Percentiles rank a stretch among this genome's conserved stretches.
Conservation (phyloP, 2,797 vertebrate species). For the Adrianichthys oophorus region DNA sequence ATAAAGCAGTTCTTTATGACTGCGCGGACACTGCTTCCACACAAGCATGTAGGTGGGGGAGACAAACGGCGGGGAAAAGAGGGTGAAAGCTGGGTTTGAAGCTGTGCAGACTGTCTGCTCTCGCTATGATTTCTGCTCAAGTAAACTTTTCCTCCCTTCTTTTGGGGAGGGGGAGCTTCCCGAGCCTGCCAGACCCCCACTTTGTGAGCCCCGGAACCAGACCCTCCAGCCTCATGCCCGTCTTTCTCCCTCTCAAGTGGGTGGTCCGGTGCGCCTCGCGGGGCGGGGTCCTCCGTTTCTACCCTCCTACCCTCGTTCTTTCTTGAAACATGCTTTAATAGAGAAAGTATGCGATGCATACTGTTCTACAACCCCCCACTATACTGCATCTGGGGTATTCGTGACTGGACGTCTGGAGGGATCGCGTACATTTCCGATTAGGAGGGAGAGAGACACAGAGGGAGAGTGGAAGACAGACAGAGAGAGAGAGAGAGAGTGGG, state of each 20-base stretch:
- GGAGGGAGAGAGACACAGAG: slow-evolving; percentile 44
- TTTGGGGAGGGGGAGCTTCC: slow-evolving; percentile 51
- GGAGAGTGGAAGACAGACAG: slow-evolving; percentile 27
- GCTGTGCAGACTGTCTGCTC: slow-evolving; percentile 32
- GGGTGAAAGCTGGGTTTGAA: slow-evolving; percentile 43
- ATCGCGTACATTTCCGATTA: slow-evolving; percentile 78
- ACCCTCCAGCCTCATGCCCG: slow-evolving; percentile 55
- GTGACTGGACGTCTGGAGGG: slow-evolving; percentile 74
- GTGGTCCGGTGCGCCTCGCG: slow-evolving; percentile 66
- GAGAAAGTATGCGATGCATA: slow-evolving; percentile 79
- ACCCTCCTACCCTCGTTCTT: slow-evolving; percentile 61
- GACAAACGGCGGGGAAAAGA: slow-evolving; percentile 39
- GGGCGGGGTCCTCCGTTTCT: slow-evolving; percentile 67
- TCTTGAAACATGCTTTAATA: slow-evolving; percentile 80
- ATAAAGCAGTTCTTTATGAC: slow-evolving; percentile 35
- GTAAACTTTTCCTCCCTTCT: slow-evolving; percentile 24
- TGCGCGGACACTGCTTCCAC: slow-evolving; percentile 26
- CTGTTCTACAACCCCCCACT: slow-evolving; percentile 72
- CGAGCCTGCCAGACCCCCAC: slow-evolving; percentile 50
- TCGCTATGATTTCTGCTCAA: slow-evolving; percentile 34
- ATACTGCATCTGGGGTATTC: slow-evolving; percentile 75
- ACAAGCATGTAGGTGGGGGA: slow-evolving; percentile 46
- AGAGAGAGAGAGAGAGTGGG: slow-evolving; percentile 30
- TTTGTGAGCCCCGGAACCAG: slow-evolving; percentile 69
- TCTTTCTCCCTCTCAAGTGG: slow-evolving; percentile 54